Percentiles rank a stretch among this genome's conserved stretches.
These are phyloP conservation scores for Heteractis magnifica DNA, from an alignment of 92 coral and sea anemone species.

Conservation along the genomic window DNA sequence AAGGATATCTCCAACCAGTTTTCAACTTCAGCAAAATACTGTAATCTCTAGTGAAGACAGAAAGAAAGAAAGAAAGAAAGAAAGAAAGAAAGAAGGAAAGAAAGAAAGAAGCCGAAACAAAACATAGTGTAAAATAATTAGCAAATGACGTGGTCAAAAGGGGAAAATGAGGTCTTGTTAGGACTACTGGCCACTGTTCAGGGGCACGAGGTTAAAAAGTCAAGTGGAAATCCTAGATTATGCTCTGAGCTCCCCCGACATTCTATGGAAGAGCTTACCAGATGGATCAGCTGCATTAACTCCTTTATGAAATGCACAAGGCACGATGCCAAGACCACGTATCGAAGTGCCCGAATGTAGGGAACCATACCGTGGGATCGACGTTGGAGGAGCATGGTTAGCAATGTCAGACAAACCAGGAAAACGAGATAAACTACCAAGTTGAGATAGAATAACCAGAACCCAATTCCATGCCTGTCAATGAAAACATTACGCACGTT, in stretches of 20 bases:
- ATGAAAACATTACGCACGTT: neutral
- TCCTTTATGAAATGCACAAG: constrained; percentile 29
- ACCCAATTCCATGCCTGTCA: constrained; percentile 38
- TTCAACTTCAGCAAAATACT: constrained; percentile 23
- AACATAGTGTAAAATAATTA: neutral
- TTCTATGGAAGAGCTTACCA: neutral
- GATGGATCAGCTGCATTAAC: neutral
- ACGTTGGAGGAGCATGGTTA: constrained; percentile 9
- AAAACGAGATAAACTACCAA: constrained; percentile 23
- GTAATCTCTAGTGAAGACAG: neutral
- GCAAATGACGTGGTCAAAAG: no score
- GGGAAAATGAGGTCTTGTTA: no score
- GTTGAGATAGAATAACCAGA: constrained; percentile 32
- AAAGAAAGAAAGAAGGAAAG: neutral
- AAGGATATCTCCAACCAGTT: constrained; percentile 43
- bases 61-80: no score
- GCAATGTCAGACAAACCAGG: constrained; percentile 24
- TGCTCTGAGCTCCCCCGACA: no score
- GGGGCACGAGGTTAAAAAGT: no score
- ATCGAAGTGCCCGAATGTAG: neutral
- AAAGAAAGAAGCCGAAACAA: no score
- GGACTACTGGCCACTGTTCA: no score
- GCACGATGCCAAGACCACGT: constrained; percentile 1
- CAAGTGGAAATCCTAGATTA: no score
- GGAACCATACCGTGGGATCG: neutral